Percentiles rank a stretch among this genome's conserved stretches.
Conservation (phyloP, 2,888 invertebrate species). For the Tetramorium bicarinatum region DNA sequence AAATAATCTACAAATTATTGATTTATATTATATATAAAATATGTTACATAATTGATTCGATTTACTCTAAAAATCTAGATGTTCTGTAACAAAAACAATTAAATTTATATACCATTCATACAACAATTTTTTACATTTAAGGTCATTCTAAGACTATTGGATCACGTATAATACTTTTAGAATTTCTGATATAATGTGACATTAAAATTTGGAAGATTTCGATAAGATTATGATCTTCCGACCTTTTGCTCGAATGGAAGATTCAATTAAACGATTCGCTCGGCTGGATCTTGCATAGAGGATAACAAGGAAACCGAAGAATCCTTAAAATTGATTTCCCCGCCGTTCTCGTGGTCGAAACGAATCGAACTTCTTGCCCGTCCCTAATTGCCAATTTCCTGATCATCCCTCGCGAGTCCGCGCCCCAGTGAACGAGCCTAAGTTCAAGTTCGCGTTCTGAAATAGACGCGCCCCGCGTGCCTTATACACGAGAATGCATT, state of each 20-base stretch:
- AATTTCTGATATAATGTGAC: neutral
- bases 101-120: neutral
- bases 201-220: neutral
- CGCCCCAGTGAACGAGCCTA: slow-evolving; percentile 56
- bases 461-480: slow-evolving; percentile 65
- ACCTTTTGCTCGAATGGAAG: neutral
- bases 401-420: slow-evolving; percentile 41
- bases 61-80: neutral
- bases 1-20: neutral
- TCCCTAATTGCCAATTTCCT: slow-evolving; percentile 71
- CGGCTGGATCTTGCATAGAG: neutral
- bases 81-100: neutral
- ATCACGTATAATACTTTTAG: neutral
- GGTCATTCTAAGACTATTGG: neutral
- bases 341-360: slow-evolving; percentile 5
- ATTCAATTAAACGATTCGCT: slow-evolving; percentile 32
- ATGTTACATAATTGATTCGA: neutral
- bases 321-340: slow-evolving; percentile 63
- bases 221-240: neutral
- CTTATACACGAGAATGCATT: slow-evolving; percentile 30
- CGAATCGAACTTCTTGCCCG: slow-evolving; percentile 49
- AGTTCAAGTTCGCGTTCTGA: slow-evolving; percentile 73
- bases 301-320: slow-evolving; percentile 31
- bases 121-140: neutral
- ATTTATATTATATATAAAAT: neutral